Evolutionary conservation across 2,888 invertebrate genomes (phyloP), one percentile per base, ranked within the genome.

Genomic region (Slavum lentiscoides): DNA sequence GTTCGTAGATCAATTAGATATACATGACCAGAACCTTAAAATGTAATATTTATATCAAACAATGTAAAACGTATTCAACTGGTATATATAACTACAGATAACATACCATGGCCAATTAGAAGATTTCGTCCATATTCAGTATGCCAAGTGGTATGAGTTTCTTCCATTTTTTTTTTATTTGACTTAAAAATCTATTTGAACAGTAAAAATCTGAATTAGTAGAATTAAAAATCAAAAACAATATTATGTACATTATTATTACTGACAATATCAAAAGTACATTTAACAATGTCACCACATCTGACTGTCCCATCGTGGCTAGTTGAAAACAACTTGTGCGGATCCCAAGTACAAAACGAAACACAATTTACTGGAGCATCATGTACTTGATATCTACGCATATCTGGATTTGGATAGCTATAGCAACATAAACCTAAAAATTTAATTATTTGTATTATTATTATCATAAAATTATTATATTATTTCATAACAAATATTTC

Each of bases 221-320:
- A 19, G 13, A 13, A 23, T 43, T 53, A 67, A 66, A 39, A 6
- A 21, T 5, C 1, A 43, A 23, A 64, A 8, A 66, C n/a, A 11
- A 17, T 23, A 4, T 6, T 43, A 2, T 9, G 43, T 49, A 21
- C 15, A 55, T 66, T 21, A 23, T 9, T 69, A 62, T 49, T n/a
- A 82, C 83, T 83, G 81, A 87, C 87, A 84, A 86, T 85, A 72
- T 86, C 84, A 84, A 87, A 87, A 5, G 85, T 82, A 17, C 84
- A 84, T 61, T 84, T 86, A 59, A 86, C 84, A 69, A 88, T 82
- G 84, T 88, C 86, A 55, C 86, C 85, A 82, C 85, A 84, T 59
- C 87, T 84, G 8, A 87, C 83, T 6, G 86, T 86, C 0, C 88
- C 87, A 84, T 88, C 88, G 83, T 87, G 87, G 67, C 87, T 86